A percentile compares a stretch with the other conserved stretches of the same genome.
Conservation (phyloP, 2,797 vertebrate genomes). For the Pseudotriccus pelzelni region DNA sequence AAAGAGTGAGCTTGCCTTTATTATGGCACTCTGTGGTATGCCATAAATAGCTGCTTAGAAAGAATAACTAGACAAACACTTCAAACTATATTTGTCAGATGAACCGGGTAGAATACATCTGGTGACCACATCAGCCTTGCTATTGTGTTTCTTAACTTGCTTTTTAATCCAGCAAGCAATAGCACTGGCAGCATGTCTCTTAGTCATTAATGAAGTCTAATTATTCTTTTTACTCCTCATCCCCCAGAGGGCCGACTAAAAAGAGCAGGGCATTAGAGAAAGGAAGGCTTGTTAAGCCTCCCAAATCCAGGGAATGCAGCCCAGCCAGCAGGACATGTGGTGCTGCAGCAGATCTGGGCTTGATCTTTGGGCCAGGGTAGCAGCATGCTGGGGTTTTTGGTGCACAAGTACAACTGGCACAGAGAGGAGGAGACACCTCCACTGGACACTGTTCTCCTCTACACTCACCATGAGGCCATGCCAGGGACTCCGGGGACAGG, state of each 20-base stretch:
- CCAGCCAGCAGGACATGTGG: fast-evolving
- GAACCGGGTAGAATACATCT: background rate
- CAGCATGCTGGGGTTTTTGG: fast-evolving
- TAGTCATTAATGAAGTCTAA: background rate
- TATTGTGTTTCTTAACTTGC: conserved; percentile 16
- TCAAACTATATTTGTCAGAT: conserved; percentile 31
- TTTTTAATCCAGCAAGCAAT: conserved; percentile 3
- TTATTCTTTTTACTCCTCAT: background rate
- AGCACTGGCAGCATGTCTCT: background rate
- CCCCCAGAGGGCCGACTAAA: background rate
- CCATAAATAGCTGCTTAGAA: conserved; percentile 6
- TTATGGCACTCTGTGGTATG: background rate
- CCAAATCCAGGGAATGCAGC: background rate
- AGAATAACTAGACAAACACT: conserved; percentile 18
- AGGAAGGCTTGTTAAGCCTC: background rate
- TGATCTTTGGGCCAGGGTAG: background rate
- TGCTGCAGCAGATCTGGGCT: background rate
- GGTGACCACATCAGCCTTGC: background rate
- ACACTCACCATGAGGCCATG: background rate
- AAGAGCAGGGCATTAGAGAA: background rate
- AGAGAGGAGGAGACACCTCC: fast-evolving
- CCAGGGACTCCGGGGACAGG: background rate
- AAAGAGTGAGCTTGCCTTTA: background rate
- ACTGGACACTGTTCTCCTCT: background rate
- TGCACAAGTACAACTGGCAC: fast-evolving